A percentile compares a stretch with the other conserved stretches of the same genome.
phyloP scores from a whole-genome alignment of 64 coral and sea anemone genomes.

The Montipora cactus region DNA sequence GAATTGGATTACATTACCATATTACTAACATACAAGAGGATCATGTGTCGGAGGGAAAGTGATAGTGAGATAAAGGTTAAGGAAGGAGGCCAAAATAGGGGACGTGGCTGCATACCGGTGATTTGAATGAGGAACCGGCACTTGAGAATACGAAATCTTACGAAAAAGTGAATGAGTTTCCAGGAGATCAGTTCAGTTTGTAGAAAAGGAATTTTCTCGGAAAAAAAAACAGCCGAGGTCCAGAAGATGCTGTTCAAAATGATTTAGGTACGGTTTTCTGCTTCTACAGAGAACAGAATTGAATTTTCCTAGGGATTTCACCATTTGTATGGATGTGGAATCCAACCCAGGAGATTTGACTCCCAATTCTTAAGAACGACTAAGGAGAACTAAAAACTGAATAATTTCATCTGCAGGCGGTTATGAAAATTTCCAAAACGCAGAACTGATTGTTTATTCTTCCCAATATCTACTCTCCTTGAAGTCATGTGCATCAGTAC shows the following conservation, averaged over 20 bases:
- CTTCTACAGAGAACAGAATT: not conserved
- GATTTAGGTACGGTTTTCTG: constrained; percentile 25
- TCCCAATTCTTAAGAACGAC: constrained; percentile 43
- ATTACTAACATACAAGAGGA: too few relatives aligned
- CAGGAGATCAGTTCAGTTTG: too few relatives aligned
- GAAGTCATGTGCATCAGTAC: constrained; percentile 48
- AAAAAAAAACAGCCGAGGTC: constrained; percentile 20
- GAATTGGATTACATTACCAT: too few relatives aligned
- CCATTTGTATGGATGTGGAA: constrained; percentile 15
- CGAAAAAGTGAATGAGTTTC: too few relatives aligned
- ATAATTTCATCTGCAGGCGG: constrained; percentile 61
- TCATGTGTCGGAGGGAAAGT: too few relatives aligned
- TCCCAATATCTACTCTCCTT: constrained; percentile 50
- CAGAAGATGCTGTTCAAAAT: constrained; percentile 60
- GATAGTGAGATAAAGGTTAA: too few relatives aligned
- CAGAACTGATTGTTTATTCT: constrained; percentile 50
- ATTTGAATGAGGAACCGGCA: too few relatives aligned
- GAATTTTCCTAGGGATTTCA: constrained; percentile 38
- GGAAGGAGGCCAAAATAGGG: too few relatives aligned
- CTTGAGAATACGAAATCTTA: too few relatives aligned
- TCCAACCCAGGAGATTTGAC: constrained; percentile 49
- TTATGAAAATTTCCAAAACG: constrained; percentile 56
- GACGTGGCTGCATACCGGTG: too few relatives aligned
- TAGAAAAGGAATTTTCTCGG: too few relatives aligned
- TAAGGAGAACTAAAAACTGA: constrained; percentile 46